A percentile compares a stretch with the other conserved stretches of the same genome.
These are phyloP conservation scores for Phrynosoma platyrhinos DNA, from an alignment of 2,113 vertebrate genomes.

Conservation along the genomic window DNA sequence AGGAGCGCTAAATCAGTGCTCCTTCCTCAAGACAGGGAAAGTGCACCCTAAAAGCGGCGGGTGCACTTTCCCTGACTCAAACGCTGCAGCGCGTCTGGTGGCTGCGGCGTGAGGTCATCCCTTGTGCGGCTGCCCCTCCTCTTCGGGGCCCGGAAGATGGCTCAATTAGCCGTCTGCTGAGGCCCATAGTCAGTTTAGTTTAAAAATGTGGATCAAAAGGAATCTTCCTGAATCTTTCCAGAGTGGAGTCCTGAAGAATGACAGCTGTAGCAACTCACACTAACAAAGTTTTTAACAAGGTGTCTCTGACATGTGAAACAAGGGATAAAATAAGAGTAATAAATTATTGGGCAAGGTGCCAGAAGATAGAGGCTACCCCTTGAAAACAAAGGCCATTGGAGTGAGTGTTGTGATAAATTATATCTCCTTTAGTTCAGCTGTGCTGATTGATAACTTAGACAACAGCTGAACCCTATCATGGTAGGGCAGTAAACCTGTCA, in stretches of 20 bases:
- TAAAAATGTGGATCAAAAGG: not conserved
- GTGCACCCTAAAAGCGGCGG: no score
- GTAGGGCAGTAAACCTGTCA: not conserved
- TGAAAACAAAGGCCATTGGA: not conserved
- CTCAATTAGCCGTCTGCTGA: no score
- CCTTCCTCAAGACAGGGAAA: no score
- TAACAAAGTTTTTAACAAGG: not conserved
- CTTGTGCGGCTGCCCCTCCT: no score
- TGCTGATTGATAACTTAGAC: not conserved
- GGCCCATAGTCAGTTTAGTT: not conserved
- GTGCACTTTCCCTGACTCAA: no score
- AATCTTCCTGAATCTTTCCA: not conserved
- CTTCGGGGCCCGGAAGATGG: no score
- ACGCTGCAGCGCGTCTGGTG: no score
- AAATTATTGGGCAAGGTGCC: not conserved
- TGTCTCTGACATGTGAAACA: not conserved
- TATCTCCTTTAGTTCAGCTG: not conserved
- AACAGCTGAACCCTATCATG: not conserved
- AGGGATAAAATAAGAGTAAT: not conserved
- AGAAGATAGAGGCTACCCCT: not conserved
- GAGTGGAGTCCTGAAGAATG: not conserved
- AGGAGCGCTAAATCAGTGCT: no score
- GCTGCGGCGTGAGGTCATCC: no score
- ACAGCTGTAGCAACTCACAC: not conserved
- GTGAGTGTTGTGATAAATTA: not conserved